Evolutionary conservation across 2,113 vertebrate genomes (phyloP).

Genomic region (Boulengeromyrus knoepffleri): DNA sequence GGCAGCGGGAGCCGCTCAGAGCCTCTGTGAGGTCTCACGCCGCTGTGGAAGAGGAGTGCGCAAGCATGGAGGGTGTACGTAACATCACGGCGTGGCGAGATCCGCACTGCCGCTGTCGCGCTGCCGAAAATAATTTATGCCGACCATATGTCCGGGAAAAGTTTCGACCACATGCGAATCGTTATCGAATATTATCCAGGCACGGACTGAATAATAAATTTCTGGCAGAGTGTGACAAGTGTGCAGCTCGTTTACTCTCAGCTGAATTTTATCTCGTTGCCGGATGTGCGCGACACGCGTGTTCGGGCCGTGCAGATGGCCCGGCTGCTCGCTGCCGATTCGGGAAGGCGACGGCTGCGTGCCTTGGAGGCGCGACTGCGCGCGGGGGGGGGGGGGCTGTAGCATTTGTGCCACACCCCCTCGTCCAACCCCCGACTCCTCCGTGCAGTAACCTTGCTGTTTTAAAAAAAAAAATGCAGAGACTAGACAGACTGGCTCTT

Average conservation of each 20-base stretch:
- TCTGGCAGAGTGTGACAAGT: not conserved
- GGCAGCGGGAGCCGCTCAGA: not conserved
- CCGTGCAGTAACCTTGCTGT: not conserved
- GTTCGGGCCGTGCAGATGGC: not conserved
- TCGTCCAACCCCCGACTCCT: not conserved
- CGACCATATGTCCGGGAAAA: not conserved
- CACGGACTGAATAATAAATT: not conserved
- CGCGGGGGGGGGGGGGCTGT: not conserved
- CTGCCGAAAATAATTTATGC: not conserved
- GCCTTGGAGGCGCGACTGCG: not conserved
- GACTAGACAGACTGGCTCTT: not conserved
- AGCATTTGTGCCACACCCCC: not conserved
- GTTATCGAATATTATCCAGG: constrained; percentile 9
- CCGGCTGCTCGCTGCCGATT: not conserved
- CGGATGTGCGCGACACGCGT: not conserved
- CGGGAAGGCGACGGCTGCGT: not conserved
- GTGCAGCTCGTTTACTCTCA: not conserved
- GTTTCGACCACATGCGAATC: not conserved
- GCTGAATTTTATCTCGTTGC: not conserved
- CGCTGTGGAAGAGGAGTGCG: not conserved
- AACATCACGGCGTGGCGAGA: not conserved
- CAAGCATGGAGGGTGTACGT: not conserved
- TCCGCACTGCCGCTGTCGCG: not conserved
- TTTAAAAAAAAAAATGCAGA: not conserved
- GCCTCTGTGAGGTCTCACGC: not conserved